These are phyloP conservation scores for Cardinalis cardinalis DNA, from an alignment of 2,113 vertebrate genomes.

Conservation along the genomic window DNA sequence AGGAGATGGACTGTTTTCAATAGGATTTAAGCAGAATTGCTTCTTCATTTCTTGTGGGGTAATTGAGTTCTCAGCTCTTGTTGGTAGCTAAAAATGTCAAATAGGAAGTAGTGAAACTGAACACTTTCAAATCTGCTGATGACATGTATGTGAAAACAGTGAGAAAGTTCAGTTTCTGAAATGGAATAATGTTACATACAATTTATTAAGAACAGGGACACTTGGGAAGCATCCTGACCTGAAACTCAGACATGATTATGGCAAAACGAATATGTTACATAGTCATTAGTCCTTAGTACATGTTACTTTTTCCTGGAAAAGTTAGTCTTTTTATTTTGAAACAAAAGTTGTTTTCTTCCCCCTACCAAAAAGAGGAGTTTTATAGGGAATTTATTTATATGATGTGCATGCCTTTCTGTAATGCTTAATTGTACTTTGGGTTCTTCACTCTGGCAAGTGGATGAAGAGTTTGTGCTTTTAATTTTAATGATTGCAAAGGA, in stretches of 20 bases:
- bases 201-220: neutral
- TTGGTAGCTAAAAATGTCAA: neutral
- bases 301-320: neutral
- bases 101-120: neutral
- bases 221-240: neutral
- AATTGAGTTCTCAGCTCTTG: neutral
- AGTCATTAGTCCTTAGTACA: neutral
- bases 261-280: neutral
- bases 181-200: neutral
- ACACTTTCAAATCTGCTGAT: neutral
- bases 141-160: neutral
- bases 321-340: neutral
- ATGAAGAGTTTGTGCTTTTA: neutral
- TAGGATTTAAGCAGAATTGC: neutral
- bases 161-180: neutral
- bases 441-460: neutral
- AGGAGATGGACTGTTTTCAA: neutral
- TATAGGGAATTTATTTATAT: neutral
- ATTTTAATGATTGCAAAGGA: neutral
- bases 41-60: neutral
- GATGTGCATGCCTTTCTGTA: neutral
- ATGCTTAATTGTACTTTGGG: neutral
- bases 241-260: neutral
- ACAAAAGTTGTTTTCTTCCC: neutral
- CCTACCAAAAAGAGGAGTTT: neutral